Conservation (phyloP, 1,140 invertebrate genomes). For the Hypothenemus hampei region DNA sequence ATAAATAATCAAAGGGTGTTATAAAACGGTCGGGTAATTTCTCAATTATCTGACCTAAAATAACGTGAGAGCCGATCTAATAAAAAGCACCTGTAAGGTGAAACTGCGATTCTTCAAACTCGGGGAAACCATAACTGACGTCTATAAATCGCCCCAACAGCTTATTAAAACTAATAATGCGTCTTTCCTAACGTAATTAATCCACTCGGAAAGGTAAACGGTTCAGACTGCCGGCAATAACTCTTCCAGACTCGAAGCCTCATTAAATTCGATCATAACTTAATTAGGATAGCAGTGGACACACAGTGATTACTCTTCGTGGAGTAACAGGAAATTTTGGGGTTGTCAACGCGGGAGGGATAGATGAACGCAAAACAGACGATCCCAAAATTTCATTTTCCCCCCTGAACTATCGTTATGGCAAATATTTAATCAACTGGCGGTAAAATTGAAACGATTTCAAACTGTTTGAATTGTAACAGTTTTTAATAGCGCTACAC, state of each 20-base stretch:
- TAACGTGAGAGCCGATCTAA: conserved; percentile 28
- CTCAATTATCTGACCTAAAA: conserved; percentile 33
- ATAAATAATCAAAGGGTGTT: conserved; percentile 14
- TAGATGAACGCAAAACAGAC: no score
- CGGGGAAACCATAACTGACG: no score
- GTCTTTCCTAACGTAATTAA: conserved; percentile 4
- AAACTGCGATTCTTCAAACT: conserved; percentile 20
- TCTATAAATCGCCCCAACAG: no score
- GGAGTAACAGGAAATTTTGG: conserved; percentile 19
- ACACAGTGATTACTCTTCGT: conserved; percentile 11
- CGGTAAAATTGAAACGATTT: no score
- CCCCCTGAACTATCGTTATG: no score
- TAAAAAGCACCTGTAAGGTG: conserved; percentile 31
- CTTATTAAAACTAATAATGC: neutral
- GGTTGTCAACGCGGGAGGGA: no score
- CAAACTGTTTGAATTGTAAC: no score
- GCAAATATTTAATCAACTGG: no score
- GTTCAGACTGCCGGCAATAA: neutral
- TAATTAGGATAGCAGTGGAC: conserved; percentile 23
- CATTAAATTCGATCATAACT: conserved; percentile 22
- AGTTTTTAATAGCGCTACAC: no score
- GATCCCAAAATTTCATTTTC: no score
- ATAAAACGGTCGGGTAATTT: conserved; percentile 27
- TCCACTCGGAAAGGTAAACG: conserved; percentile 1
- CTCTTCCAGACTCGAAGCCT: conserved; percentile 7